phyloP scores from a whole-genome alignment of 2,113 vertebrate species.

The Cynocephalus volans region DNA sequence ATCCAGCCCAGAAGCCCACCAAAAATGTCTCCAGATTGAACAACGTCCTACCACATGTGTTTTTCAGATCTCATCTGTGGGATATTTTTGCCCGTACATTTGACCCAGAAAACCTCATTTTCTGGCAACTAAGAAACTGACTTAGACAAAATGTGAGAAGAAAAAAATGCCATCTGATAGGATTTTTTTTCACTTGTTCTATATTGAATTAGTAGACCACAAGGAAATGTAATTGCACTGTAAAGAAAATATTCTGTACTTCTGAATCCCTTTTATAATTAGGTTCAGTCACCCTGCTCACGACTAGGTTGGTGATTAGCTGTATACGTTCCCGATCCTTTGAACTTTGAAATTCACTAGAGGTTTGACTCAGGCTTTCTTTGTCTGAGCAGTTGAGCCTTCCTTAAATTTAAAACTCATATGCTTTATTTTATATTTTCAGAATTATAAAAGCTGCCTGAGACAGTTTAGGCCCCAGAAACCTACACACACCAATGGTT shows the following conservation, averaged over 20 bases:
- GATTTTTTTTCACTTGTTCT: neutral
- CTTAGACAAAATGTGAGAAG: constrained; percentile 33
- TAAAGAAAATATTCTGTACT: constrained; percentile 13
- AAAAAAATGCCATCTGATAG: constrained; percentile 27
- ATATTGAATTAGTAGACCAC: neutral
- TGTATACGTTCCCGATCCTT: neutral
- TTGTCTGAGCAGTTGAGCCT: neutral
- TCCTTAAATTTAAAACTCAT: neutral
- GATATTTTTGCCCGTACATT: constrained; percentile 55
- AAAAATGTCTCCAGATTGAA: neutral
- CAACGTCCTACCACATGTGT: neutral
- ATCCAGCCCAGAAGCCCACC: neutral
- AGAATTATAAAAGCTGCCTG: neutral
- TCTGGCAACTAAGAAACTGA: neutral
- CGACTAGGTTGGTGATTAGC: neutral
- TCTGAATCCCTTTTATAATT: constrained; percentile 53
- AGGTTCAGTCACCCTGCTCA: neutral
- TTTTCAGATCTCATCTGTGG: constrained; percentile 15
- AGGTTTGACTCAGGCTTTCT: neutral
- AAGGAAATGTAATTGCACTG: neutral
- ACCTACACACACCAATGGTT: neutral
- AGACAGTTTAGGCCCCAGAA: neutral
- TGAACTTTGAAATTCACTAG: neutral
- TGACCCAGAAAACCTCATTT: constrained; percentile 73
- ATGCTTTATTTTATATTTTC: neutral